These are phyloP conservation scores for Drosophila bipectinata DNA, from an alignment of 1,140 invertebrate species.

Conservation along the genomic window DNA sequence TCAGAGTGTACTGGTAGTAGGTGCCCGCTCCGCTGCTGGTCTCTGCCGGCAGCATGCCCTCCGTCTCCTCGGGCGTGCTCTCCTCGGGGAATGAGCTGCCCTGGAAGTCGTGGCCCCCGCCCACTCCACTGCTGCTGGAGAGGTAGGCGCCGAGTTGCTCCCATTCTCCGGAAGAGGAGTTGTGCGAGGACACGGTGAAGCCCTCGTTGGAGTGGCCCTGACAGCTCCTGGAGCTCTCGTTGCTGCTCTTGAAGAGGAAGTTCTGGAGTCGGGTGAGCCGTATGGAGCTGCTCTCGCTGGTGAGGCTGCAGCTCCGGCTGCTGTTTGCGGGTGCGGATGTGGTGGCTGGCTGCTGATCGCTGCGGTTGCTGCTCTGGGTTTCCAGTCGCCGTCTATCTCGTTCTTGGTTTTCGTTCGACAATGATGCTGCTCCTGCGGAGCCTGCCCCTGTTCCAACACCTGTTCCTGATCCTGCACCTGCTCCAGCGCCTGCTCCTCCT, in stretches of 20 bases:
- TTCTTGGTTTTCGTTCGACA: conserved; percentile 17
- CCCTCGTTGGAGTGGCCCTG: conserved; percentile 80
- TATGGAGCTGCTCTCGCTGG: conserved; percentile 77
- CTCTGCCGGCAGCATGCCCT: conserved; percentile 51
- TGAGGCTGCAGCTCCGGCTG: conserved; percentile 76
- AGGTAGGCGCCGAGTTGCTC: conserved; percentile 69
- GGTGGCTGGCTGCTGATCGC: conserved; percentile 32
- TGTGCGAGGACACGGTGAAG: conserved; percentile 76
- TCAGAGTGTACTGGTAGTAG: conserved; percentile 79
- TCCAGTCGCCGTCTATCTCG: conserved; percentile 40
- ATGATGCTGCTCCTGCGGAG: conserved; percentile 9
- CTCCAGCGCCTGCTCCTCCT: conserved; percentile 21
- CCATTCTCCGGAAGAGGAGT: conserved; percentile 80
- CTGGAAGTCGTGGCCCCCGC: conserved; percentile 55
- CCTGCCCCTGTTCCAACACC: conserved; percentile 7
- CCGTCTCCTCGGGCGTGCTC: conserved; percentile 55
- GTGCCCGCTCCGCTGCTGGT: conserved; percentile 45
- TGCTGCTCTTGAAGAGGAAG: conserved; percentile 81
- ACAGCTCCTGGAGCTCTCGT: conserved; percentile 71
- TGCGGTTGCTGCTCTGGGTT: conserved; percentile 23
- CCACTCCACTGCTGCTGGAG: conserved; percentile 47
- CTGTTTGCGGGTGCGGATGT: conserved; percentile 27
- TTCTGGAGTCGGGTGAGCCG: conserved; percentile 74
- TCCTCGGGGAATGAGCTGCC: conserved; percentile 68
- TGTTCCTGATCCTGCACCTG: conserved; percentile 18